These are phyloP conservation scores for Coreoperca whiteheadi DNA, from an alignment of 2,113 vertebrate species.

Conservation along the genomic window DNA sequence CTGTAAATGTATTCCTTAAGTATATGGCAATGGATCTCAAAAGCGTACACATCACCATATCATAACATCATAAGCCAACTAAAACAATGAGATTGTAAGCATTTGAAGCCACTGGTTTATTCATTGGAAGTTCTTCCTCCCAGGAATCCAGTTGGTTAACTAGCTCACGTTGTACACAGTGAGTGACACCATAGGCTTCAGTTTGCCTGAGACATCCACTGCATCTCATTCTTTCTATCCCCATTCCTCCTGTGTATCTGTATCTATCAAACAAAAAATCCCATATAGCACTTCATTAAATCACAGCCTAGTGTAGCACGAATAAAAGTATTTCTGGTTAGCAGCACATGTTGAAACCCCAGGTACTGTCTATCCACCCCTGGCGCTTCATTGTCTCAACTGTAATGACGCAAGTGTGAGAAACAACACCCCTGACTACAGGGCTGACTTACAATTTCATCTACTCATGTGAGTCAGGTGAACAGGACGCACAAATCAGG, in stretches of 20 bases:
- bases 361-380: neutral
- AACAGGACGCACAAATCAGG: conserved; percentile 12
- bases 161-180: no score
- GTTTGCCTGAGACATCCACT: neutral
- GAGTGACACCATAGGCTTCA: neutral
- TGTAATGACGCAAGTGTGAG: conserved; percentile 43
- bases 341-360: neutral
- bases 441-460: conserved; percentile 1
- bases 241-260: neutral
- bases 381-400: conserved; percentile 1
- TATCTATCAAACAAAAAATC: neutral
- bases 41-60: neutral
- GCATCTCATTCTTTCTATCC: neutral
- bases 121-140: neutral
- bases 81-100: neutral
- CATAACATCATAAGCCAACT: neutral
- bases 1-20: no score
- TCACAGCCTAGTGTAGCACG: neutral
- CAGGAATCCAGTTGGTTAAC: neutral
- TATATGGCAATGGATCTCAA: neutral
- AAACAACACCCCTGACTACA: conserved; percentile 27
- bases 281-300: conserved; percentile 3
- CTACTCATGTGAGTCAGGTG: conserved; percentile 25
- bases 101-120: neutral
- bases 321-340: neutral